These are phyloP conservation scores for Brachyhypopomus occidentalis DNA, from an alignment of 2,113 vertebrate species.

Conservation along the genomic window DNA sequence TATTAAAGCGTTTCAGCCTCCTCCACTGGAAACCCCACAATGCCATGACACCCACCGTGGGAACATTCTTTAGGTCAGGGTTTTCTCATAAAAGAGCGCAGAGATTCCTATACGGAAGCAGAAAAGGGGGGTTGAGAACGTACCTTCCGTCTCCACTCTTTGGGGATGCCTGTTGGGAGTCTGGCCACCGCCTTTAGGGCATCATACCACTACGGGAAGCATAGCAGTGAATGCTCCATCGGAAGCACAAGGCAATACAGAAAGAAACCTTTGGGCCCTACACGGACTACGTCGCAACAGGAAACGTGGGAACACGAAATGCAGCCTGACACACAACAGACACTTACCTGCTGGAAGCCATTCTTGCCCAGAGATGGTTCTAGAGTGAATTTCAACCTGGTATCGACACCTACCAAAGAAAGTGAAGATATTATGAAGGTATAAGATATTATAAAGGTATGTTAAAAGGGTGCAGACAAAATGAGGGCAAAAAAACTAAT, in stretches of 20 bases:
- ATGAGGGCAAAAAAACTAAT: neutral
- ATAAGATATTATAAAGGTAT: neutral
- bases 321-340: neutral
- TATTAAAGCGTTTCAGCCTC: too few relatives aligned
- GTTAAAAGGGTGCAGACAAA: neutral
- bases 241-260: neutral
- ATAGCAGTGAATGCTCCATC: conserved; percentile 18
- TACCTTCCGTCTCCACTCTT: conserved; percentile 96
- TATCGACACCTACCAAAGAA: conserved; percentile 86
- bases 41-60: too few relatives aligned
- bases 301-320: neutral
- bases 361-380: conserved; percentile 94
- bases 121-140: too few relatives aligned
- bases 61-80: neutral
- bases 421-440: neutral
- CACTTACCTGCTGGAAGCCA: conserved; percentile 95
- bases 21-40: too few relatives aligned
- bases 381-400: conserved; percentile 95
- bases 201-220: conserved; percentile 88
- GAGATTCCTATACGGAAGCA: too few relatives aligned
- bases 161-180: conserved; percentile 92
- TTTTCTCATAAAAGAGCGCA: neutral
- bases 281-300: neutral
- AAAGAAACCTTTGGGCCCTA: neutral
- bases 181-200: conserved; percentile 95